phyloP scores from a whole-genome alignment of 2,113 vertebrate species.

The Mormyrus iriodes region DNA sequence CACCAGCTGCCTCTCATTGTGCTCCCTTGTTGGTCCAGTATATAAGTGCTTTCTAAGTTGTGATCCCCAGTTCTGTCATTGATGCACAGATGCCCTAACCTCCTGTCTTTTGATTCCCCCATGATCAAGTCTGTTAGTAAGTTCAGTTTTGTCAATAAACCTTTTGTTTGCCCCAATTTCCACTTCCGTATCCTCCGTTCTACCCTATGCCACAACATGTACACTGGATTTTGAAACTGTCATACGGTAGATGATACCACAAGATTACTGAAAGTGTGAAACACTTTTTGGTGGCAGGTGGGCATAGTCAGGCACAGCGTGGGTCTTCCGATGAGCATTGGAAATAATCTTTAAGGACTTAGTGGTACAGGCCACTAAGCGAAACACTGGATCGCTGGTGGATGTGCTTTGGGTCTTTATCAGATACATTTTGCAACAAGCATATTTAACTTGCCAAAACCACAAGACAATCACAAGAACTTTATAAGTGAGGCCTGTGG shows the following conservation, averaged over 20 bases:
- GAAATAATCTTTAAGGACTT: neutral
- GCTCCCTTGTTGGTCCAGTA: too few species aligned
- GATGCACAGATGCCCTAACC: too few species aligned
- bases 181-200: too few species aligned
- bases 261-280: neutral
- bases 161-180: too few species aligned
- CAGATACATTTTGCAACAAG: neutral
- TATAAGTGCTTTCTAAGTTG: too few species aligned
- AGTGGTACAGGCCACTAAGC: neutral
- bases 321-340: neutral
- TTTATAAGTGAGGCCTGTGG: neutral
- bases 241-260: neutral
- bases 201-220: too few species aligned
- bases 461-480: neutral
- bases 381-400: neutral
- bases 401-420: neutral
- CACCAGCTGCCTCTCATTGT: too few species aligned
- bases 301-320: neutral
- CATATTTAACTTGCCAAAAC: neutral
- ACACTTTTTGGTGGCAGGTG: neutral
- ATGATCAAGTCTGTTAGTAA: too few species aligned
- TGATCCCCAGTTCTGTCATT: too few species aligned
- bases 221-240: neutral
- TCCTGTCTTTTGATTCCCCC: too few species aligned
- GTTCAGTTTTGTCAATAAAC: too few species aligned